Evolutionary conservation across 2,113 vertebrate species (phyloP).

Genomic region (Oriolus oriolus): DNA sequence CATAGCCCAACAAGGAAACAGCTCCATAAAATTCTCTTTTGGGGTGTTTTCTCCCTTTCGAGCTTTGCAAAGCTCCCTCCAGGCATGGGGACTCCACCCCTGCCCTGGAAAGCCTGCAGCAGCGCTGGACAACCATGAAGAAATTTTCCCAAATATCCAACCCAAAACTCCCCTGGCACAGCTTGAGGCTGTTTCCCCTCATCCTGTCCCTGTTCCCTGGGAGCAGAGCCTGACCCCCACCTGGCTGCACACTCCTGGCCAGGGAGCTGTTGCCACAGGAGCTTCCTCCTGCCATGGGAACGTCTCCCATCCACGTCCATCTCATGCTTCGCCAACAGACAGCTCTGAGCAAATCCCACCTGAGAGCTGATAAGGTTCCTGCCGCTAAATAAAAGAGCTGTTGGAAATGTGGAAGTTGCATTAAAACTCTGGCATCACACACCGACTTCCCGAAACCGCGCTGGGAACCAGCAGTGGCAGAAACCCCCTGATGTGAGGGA

Average conservation of each 20-base stretch:
- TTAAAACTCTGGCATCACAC: background rate
- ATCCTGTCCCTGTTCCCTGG: background rate
- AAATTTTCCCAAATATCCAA: background rate
- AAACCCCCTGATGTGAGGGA: background rate
- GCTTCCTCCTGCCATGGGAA: background rate
- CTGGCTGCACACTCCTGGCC: background rate
- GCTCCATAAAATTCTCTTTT: background rate
- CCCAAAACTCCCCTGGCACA: background rate
- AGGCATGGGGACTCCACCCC: background rate
- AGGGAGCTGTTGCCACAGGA: background rate
- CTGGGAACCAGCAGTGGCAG: background rate
- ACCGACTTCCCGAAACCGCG: rapidly evolving
- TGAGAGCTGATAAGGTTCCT: background rate
- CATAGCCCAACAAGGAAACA: rapidly evolving
- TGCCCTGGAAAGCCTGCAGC: background rate
- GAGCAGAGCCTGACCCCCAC: background rate
- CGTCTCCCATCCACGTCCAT: rapidly evolving
- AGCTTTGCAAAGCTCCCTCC: background rate
- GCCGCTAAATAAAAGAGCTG: background rate
- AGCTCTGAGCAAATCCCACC: background rate
- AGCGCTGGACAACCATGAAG: no score
- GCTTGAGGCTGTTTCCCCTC: background rate
- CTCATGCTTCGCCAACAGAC: background rate
- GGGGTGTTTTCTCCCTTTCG: background rate
- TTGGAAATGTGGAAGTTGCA: rapidly evolving